Evolutionary conservation across 2,113 vertebrate species (phyloP).

Genomic region (Scomber scombrus): DNA sequence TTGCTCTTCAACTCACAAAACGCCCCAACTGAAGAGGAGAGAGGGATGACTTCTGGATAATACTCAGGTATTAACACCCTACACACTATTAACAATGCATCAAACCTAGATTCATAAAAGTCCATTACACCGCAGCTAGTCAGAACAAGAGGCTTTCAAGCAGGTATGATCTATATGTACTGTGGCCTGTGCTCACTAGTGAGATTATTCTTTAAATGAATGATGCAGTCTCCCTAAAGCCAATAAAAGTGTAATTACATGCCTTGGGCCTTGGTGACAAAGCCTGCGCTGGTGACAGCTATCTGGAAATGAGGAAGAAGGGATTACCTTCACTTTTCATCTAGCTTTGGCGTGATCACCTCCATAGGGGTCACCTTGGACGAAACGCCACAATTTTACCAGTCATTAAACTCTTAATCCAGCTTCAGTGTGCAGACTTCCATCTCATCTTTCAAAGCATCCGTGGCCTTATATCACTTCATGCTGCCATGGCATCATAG

Average conservation of each 20-base stretch:
- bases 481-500: conserved; percentile 50
- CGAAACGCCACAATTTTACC: conserved; percentile 84
- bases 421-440: conserved; percentile 63
- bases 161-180: conserved; percentile 74
- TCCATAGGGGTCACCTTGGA: conserved; percentile 86
- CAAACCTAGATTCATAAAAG: conserved; percentile 71
- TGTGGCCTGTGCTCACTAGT: conserved; percentile 57
- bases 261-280: conserved; percentile 79
- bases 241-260: conserved; percentile 87
- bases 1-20: conserved; percentile 59
- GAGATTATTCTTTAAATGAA: conserved; percentile 82
- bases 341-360: conserved; percentile 72
- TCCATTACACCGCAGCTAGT: conserved; percentile 59
- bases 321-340: conserved; percentile 83
- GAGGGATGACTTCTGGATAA: conserved; percentile 55
- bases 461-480: conserved; percentile 68
- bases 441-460: conserved; percentile 79
- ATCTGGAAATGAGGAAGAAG: conserved; percentile 78
- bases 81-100: conserved; percentile 70
- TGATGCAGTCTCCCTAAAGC: conserved; percentile 79
- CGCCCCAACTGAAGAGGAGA: conserved; percentile 33
- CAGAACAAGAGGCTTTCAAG: conserved; percentile 66
- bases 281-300: conserved; percentile 78
- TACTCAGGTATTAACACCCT: conserved; percentile 55
- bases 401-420: conserved; percentile 88